Percentiles rank a stretch among this genome's conserved stretches.
These are phyloP conservation scores for Drosophila colorata DNA, from an alignment of 2,888 invertebrate species.

Conservation along the genomic window DNA sequence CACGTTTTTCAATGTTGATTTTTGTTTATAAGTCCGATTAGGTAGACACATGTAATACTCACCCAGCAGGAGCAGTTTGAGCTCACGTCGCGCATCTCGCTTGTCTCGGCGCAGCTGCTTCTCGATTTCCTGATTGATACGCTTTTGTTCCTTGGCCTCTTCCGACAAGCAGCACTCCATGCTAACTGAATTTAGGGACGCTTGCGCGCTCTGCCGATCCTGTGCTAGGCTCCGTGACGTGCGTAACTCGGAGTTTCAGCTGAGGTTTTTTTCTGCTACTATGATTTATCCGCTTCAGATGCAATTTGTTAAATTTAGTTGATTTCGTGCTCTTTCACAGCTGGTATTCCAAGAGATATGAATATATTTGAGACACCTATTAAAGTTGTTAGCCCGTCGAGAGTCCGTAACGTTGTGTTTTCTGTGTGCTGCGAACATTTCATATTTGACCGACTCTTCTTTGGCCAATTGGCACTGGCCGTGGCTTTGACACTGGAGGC, in stretches of 20 bases:
- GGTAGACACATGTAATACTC: conserved; percentile 84
- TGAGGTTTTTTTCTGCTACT: background rate
- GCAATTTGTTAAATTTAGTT: background rate
- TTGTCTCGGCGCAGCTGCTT: conserved; percentile 99
- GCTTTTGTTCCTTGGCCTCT: conserved; percentile 99
- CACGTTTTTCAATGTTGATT: background rate
- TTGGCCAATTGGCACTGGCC: conserved; percentile 26
- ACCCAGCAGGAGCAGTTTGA: conserved; percentile 98
- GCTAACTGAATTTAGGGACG: conserved; percentile 80
- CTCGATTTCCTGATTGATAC: conserved; percentile 99
- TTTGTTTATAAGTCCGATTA: background rate
- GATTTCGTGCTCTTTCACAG: background rate
- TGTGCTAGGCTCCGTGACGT: conserved; percentile 33
- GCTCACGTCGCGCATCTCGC: conserved; percentile 98
- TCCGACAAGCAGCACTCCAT: conserved; percentile 99
- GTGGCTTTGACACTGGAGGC: conserved; percentile 54
- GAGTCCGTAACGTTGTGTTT: conserved; percentile 61
- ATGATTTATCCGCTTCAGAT: background rate
- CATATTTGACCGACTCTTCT: conserved; percentile 41
- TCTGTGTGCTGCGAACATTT: conserved; percentile 27
- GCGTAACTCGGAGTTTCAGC: conserved; percentile 10
- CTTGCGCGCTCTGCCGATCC: conserved; percentile 38
- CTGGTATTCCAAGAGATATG: background rate
- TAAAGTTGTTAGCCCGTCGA: conserved; percentile 54
- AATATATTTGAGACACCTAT: conserved; percentile 4